Evolutionary conservation across 2,797 vertebrate species (phyloP), one percentile per base, ranked within the genome.

Genomic region (Nyctibius grandis): DNA sequence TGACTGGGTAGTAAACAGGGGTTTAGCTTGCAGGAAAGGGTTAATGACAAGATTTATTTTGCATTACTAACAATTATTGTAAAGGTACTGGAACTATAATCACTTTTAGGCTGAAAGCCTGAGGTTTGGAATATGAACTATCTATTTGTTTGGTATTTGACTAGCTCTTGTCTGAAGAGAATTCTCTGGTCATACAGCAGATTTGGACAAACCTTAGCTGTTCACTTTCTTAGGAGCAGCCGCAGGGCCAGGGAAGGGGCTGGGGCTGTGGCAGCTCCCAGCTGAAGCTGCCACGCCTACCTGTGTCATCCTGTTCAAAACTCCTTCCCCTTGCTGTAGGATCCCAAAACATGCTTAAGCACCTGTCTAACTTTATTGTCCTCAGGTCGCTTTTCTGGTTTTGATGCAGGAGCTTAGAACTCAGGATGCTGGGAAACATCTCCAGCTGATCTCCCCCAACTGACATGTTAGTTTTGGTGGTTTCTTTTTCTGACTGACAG

Each of bases 1-100:
- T 0, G 0, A 48, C 8, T 72, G 22, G 8, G 45, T 9, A 22
- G 26, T 15, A 51, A 86, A 50, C 8, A 28, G 6, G 8, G 23
- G 13, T 76, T 69, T 31, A 45, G 17, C 57, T n/a, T 74, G 57
- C 68, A 63, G 20, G 8, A 75, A 38, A 34, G 40, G 14, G 31
- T 48, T 73, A 83, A 31, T 1, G 2, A 12, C 45, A 75, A 18
- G 22, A 75, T 48, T 85, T 72, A n/a, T 81, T 83, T 26, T 65
- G n/a, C 47, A 40, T 81, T 67, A 85, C 29, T 74, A 70, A 68
- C 11, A 59, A 23, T 51, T 26, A 59, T 33, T 75, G 8, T n/a
- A 56, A 23, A 89, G 68, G 31, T 50, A 64, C 21, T n/a, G 28
- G 29, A 63, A 79, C 8, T 75, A 38, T 42, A 63, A 59, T 60